phyloP scores from a whole-genome alignment of 2,797 vertebrate genomes.

The Esox lucius region DNA sequence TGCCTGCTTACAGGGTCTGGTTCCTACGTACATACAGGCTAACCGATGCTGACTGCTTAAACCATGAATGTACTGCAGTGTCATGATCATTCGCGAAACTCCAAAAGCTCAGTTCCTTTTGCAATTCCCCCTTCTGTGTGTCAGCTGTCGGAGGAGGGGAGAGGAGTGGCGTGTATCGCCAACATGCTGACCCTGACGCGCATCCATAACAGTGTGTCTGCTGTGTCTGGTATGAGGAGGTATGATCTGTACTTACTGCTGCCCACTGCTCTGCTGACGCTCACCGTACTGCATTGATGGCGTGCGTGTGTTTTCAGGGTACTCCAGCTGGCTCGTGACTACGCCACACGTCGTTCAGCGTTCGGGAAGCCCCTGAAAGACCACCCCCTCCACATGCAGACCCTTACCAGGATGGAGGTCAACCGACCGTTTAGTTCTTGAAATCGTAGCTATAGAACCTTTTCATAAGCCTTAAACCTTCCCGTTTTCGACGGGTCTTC shows the following conservation, averaged over 20 bases:
- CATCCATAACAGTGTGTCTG: conserved; percentile 80
- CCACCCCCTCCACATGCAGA: conserved; percentile 84
- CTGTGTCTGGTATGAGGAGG: conserved; percentile 85
- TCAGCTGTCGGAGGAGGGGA: conserved; percentile 83
- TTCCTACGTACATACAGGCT: background rate
- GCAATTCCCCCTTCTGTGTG: background rate
- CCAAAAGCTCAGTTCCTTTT: no score
- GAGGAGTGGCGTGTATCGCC: conserved; percentile 83
- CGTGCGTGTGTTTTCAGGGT: conserved; percentile 61
- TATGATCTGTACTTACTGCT: conserved; percentile 38
- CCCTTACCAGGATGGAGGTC: conserved; percentile 83
- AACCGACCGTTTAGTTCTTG: conserved; percentile 20
- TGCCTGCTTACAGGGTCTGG: conserved; percentile 76
- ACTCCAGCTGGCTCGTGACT: conserved; percentile 79
- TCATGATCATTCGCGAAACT: no score
- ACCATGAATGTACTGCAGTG: no score
- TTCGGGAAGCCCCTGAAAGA: conserved; percentile 85
- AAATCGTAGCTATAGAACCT: background rate
- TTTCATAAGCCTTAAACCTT: background rate
- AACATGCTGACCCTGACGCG: conserved; percentile 85
- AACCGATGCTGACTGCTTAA: no score
- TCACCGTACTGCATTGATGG: background rate
- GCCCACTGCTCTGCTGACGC: background rate
- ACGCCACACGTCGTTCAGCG: conserved; percentile 73
- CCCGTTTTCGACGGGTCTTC: background rate